Conservation (phyloP, 2,113 vertebrate species). For the Dascyllus trimaculatus region DNA sequence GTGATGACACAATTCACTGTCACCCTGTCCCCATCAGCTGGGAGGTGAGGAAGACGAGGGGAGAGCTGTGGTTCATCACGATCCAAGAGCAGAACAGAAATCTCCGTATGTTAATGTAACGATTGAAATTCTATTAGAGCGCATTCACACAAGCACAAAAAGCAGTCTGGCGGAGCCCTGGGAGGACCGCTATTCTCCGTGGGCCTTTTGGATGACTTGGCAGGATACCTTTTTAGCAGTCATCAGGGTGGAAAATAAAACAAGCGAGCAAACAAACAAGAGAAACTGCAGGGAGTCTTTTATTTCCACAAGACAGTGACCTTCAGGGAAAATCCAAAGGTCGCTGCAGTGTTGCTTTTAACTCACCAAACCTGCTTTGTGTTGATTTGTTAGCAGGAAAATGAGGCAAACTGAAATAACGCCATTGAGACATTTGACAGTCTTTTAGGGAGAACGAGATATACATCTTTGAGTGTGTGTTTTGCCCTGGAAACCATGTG, state of each 20-base stretch:
- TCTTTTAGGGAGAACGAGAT: not conserved
- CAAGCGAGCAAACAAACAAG: slow-evolving; percentile 58
- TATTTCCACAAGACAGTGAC: slow-evolving; percentile 37
- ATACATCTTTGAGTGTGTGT: slow-evolving; percentile 5
- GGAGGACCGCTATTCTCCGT: slow-evolving; percentile 34
- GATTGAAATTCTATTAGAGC: slow-evolving; percentile 30
- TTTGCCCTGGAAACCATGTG: slow-evolving; percentile 12
- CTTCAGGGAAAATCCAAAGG: slow-evolving; percentile 50
- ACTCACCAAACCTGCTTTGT: slow-evolving; percentile 4
- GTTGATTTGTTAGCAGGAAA: slow-evolving; percentile 15
- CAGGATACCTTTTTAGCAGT: slow-evolving; percentile 33
- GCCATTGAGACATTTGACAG: not conserved
- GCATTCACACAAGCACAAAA: slow-evolving; percentile 7
- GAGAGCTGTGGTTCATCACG: not conserved
- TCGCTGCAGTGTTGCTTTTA: slow-evolving; percentile 2
- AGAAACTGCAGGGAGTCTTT: slow-evolving; percentile 10
- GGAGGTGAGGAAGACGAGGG: not conserved
- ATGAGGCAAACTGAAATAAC: not conserved
- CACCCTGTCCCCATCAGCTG: slow-evolving; percentile 1
- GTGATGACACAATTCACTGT: slow-evolving; percentile 35
- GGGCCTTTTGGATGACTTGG: slow-evolving; percentile 36
- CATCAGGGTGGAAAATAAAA: slow-evolving; percentile 54
- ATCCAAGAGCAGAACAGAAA: slow-evolving; percentile 28
- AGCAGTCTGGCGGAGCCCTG: slow-evolving; percentile 5
- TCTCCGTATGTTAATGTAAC: slow-evolving; percentile 48